Evolutionary conservation across 2,888 invertebrate genomes (phyloP), one percentile per base, ranked within the genome.

Genomic region (Eristalis tenax): DNA sequence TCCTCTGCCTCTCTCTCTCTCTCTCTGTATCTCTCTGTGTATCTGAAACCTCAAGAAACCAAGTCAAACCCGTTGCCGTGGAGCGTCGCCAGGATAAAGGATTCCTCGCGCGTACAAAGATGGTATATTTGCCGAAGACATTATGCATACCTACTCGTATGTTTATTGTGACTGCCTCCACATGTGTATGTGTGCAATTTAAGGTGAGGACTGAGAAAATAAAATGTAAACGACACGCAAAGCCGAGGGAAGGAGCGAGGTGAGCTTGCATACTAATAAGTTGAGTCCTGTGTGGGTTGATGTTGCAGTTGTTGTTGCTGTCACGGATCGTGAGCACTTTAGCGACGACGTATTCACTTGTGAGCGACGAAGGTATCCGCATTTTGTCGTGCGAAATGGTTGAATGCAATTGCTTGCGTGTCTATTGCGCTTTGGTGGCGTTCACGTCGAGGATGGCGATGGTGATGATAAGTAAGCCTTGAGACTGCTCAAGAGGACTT

Each of bases 281-380:
- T 68, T 57, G 56, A 56, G 68, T 73, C 73, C 43, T 57, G 26
- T 22, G 50, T 8, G 40, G 35, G 28, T 26, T 28, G 22, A 15
- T 40, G 63, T 74, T 13, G n/a, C 32, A 15, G 13, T 65, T 63
- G 71, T 61, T 22, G 66, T 28, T 56, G 73, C 66, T 26, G 6
- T 64, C 78, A 68, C 57, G 66, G 71, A 83, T 71, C 70, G 50
- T 83, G 71, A 77, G 56, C 71, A 71, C 77, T 74, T 73, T 73
- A 8, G 78, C 63, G 78, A 50, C 66, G 32, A 57, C 28, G n/a
- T 22, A 74, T 63, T 5, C 32, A n/a, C 64, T 70, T 22, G n/a
- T n/a, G n/a, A n/a, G n/a, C n/a, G n/a, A n/a, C n/a, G n/a, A n/a
- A n/a, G 65, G 40, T 40, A 56, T 26, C 13, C 71, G 23, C 61